Evolutionary conservation across 2,797 vertebrate species (phyloP).

Genomic region (Myiothlypis chrysogaster): DNA sequence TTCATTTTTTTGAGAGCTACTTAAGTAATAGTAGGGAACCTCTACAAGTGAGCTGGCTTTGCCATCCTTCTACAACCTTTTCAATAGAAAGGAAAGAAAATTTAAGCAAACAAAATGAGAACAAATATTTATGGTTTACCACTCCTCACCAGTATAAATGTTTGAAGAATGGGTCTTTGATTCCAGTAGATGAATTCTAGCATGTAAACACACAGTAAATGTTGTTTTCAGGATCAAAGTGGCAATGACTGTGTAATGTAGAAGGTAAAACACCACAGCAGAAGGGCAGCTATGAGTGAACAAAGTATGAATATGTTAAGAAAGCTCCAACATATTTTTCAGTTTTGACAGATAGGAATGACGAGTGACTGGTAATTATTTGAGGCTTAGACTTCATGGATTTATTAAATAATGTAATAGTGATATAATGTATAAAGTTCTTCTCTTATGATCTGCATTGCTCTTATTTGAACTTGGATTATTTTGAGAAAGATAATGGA

Average conservation of each 20-base stretch:
- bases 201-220: neutral
- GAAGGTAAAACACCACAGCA: neutral
- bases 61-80: neutral
- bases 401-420: neutral
- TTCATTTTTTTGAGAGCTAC: neutral
- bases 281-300: neutral
- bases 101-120: neutral
- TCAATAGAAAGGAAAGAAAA: neutral
- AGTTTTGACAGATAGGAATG: neutral
- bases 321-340: neutral
- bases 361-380: neutral
- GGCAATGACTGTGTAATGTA: neutral
- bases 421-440: neutral
- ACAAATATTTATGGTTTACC: neutral
- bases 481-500: neutral
- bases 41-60: neutral
- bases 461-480: neutral
- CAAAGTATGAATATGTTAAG: neutral
- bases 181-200: neutral
- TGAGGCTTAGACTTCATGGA: neutral
- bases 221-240: neutral
- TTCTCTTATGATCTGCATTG: neutral
- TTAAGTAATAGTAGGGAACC: neutral
- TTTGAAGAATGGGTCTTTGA: neutral
- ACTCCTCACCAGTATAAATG: neutral